phyloP scores from a whole-genome alignment of 2,797 vertebrate genomes.

The Semaprochilodus insignis region DNA sequence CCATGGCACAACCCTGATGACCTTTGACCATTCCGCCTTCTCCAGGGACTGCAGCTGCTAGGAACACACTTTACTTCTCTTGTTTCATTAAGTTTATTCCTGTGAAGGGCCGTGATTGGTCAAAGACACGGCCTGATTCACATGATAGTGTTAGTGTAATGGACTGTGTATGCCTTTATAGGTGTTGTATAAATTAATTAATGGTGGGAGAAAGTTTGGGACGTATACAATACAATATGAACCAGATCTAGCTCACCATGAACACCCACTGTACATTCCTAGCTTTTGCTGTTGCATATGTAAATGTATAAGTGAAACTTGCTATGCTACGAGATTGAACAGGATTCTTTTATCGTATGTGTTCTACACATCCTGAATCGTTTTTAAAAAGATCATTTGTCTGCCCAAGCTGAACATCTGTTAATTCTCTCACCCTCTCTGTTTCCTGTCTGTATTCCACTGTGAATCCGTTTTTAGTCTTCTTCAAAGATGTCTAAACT shows the following conservation, averaged over 20 bases:
- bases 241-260: neutral
- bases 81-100: neutral
- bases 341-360: no score
- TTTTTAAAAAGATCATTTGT: neutral
- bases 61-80: neutral
- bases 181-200: no score
- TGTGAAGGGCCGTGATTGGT: neutral
- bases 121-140: neutral
- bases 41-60: neutral
- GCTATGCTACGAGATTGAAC: no score
- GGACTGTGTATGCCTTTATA: neutral
- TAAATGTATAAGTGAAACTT: no score
- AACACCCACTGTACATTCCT: neutral
- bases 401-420: constrained; percentile 32
- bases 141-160: neutral
- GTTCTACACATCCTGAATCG: no score
- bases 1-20: neutral
- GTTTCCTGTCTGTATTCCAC: constrained; percentile 19
- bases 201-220: no score
- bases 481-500: neutral
- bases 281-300: no score
- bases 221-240: no score
- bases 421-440: constrained; percentile 2
- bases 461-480: neutral
- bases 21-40: constrained; percentile 3